Conservation (phyloP, 2,888 invertebrate genomes). For the Ellobium chinense region DNA sequence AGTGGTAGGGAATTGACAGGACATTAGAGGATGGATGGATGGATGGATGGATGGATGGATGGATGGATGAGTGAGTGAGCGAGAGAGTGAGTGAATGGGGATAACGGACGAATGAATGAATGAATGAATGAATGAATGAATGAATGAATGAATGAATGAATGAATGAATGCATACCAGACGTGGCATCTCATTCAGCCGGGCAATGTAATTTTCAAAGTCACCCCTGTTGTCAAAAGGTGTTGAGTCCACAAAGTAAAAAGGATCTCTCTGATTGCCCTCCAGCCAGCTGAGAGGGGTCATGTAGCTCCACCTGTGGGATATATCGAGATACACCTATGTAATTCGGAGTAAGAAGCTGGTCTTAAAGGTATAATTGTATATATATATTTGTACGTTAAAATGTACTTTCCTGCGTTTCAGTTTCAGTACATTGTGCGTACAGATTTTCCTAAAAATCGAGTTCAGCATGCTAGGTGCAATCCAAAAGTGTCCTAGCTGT, state of each 20-base stretch:
- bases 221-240: constrained; percentile 62
- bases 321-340: no score
- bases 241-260: constrained; percentile 50
- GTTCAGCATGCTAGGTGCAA: no score
- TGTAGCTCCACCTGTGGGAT: constrained; percentile 50
- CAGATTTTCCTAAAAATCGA: no score
- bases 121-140: background rate
- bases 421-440: no score
- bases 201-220: constrained; percentile 70
- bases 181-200: constrained; percentile 66
- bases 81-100: background rate
- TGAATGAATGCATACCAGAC: constrained; percentile 59
- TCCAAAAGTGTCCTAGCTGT: no score
- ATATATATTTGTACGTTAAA: no score
- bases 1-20: no score
- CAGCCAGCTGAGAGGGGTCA: constrained; percentile 74
- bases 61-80: background rate
- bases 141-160: background rate
- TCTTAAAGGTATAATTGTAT: no score
- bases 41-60: background rate
- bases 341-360: no score
- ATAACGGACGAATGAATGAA: background rate
- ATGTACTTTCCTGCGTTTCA: no score
- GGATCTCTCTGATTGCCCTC: constrained; percentile 64
- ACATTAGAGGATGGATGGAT: background rate